Conservation (phyloP, 1,140 invertebrate species). For the Episyrphus balteatus region DNA sequence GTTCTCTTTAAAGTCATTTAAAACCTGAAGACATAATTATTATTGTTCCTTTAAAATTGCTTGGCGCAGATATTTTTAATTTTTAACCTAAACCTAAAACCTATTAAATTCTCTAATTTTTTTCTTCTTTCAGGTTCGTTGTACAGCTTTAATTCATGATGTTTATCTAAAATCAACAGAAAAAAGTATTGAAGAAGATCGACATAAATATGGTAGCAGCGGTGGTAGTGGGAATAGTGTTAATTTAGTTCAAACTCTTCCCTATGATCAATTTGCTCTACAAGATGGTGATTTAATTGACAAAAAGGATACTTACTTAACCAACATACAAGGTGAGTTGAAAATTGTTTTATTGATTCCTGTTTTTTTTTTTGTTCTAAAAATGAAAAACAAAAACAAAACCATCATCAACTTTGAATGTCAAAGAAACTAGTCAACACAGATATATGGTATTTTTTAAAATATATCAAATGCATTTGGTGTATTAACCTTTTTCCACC, state of each 20-base stretch:
- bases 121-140: conserved; percentile 38
- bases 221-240: conserved; percentile 17
- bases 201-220: conserved; percentile 16
- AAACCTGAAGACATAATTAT: too few relatives aligned
- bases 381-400: too few relatives aligned
- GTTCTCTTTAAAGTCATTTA: too few relatives aligned
- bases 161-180: conserved; percentile 51
- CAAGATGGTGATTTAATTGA: conserved; percentile 27
- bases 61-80: too few relatives aligned
- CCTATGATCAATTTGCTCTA: conserved; percentile 30
- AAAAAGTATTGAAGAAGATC: conserved; percentile 43
- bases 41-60: too few relatives aligned
- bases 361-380: too few relatives aligned
- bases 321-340: conserved; percentile 34
- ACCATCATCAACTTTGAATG: too few relatives aligned
- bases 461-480: too few relatives aligned
- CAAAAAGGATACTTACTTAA: conserved; percentile 33
- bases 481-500: too few relatives aligned
- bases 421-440: too few relatives aligned
- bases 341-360: neutral
- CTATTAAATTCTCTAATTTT: neutral
- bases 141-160: conserved; percentile 45
- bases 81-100: too few relatives aligned
- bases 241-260: conserved; percentile 24
- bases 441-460: too few relatives aligned